These are phyloP conservation scores for Mycteria americana DNA, from an alignment of 2,797 vertebrate genomes.

Conservation along the genomic window DNA sequence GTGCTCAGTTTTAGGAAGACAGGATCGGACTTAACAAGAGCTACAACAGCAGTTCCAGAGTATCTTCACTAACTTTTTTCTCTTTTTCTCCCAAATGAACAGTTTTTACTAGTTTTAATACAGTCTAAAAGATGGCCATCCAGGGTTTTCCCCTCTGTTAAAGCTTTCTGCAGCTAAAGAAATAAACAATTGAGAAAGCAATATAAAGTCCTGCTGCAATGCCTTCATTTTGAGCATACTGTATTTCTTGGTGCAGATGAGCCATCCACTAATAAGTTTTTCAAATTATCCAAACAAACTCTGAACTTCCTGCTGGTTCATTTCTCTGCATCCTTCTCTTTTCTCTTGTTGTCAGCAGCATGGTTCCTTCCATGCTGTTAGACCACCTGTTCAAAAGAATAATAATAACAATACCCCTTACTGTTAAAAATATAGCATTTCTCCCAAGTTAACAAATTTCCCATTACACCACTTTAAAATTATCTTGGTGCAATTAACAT, in stretches of 20 bases:
- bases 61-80: not conserved
- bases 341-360: conserved; percentile 25
- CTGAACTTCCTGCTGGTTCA: conserved; percentile 55
- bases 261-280: conserved; percentile 39
- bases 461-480: conserved; percentile 64
- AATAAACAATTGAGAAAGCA: not conserved
- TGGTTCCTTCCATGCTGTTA: conserved; percentile 62
- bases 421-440: conserved; percentile 66
- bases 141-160: not conserved
- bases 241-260: conserved; percentile 45
- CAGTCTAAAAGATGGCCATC: not conserved
- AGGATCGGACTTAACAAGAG: not conserved
- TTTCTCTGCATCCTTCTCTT: conserved; percentile 35
- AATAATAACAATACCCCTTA: conserved; percentile 64
- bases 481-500: conserved; percentile 59
- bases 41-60: not conserved
- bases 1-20: not conserved
- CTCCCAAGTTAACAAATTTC: conserved; percentile 63
- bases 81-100: not conserved
- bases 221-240: not conserved
- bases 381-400: conserved; percentile 69
- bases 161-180: not conserved
- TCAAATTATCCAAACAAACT: conserved; percentile 58
- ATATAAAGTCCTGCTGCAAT: not conserved
- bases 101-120: not conserved